phyloP scores from a whole-genome alignment of 2,888 invertebrate genomes.

The Pantelozetes paolii region DNA sequence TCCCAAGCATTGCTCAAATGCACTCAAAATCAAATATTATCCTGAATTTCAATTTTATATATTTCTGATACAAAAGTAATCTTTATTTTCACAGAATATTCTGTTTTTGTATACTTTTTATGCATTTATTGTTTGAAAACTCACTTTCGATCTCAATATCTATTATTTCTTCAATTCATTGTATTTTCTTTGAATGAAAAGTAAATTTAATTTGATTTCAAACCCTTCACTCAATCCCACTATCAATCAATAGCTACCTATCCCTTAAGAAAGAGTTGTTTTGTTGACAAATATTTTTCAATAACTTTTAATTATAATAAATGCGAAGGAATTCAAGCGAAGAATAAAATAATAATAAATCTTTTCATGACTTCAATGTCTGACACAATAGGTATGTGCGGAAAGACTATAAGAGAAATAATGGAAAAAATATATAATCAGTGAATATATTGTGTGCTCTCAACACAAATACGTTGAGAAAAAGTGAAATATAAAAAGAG shows the following conservation, averaged over 20 bases:
- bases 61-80: background rate
- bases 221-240: background rate
- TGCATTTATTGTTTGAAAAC: background rate
- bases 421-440: slow-evolving; percentile 8
- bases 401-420: background rate
- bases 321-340: background rate
- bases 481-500: slow-evolving; percentile 5
- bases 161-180: background rate
- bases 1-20: background rate
- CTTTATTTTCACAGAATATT: background rate
- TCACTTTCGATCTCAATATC: background rate
- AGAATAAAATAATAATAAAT: background rate
- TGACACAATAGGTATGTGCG: background rate
- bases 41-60: background rate
- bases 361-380: background rate
- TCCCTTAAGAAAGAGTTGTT: background rate
- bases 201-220: background rate
- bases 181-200: too few species aligned
- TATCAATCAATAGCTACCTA: background rate
- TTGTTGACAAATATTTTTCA: slow-evolving; percentile 3
- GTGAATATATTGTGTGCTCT: background rate
- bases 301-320: background rate
- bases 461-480: background rate
- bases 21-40: background rate
- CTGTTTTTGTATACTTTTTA: background rate